Conservation (phyloP, 2,797 vertebrate species). For the Atherinosoma microstoma region DNA sequence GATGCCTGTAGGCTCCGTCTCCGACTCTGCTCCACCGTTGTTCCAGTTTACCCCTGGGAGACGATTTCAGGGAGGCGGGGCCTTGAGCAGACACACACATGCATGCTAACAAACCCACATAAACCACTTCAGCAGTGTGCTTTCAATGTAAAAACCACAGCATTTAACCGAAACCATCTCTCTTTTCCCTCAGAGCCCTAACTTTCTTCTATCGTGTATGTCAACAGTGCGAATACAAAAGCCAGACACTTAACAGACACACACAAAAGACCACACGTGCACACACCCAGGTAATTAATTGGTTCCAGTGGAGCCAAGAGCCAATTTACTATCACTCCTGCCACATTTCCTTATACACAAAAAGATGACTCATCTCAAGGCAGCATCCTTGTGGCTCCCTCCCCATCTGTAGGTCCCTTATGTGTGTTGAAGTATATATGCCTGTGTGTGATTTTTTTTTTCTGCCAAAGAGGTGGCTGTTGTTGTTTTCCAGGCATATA, state of each 20-base stretch:
- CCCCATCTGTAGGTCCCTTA: constrained; percentile 51
- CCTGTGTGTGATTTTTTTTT: constrained; percentile 14
- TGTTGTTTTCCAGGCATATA: constrained; percentile 68
- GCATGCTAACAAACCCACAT: constrained; percentile 28
- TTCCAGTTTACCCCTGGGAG: constrained; percentile 65
- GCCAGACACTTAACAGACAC: constrained; percentile 50
- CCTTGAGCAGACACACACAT: constrained; percentile 39
- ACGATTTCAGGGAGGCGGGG: constrained; percentile 44
- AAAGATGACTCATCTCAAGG: constrained; percentile 60
- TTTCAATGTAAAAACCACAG: constrained; percentile 45
- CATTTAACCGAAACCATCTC: constrained; percentile 47
- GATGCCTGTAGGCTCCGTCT: constrained; percentile 70
- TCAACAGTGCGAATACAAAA: constrained; percentile 74
- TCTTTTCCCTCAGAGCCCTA: constrained; percentile 53
- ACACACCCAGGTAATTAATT: constrained; percentile 79
- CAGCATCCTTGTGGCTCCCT: constrained; percentile 60
- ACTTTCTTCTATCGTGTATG: constrained; percentile 59
- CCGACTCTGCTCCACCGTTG: constrained; percentile 58
- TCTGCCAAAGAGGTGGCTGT: constrained; percentile 44
- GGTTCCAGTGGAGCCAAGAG: constrained; percentile 80
- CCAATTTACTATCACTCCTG: constrained; percentile 79
- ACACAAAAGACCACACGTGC: constrained; percentile 37
- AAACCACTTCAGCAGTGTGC: constrained; percentile 24
- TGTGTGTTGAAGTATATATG: constrained; percentile 42
- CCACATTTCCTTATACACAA: constrained; percentile 69